phyloP scores from a whole-genome alignment of 2,797 vertebrate species.

The Phoxinus dragarum region DNA sequence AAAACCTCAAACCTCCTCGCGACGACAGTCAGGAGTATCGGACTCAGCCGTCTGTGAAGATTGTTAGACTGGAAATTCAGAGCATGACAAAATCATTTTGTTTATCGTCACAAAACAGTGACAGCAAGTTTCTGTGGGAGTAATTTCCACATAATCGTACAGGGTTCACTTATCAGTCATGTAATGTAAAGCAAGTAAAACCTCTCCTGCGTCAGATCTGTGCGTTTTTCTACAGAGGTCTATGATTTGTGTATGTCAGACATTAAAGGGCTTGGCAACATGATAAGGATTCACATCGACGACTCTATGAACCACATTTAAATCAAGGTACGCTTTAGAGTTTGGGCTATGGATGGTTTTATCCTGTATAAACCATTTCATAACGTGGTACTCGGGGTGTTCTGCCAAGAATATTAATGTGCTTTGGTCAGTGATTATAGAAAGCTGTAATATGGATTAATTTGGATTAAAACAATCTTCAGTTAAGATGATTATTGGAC shows the following conservation, averaged over 20 bases:
- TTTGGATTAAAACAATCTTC: slow-evolving; percentile 29
- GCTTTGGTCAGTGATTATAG: slow-evolving; percentile 35
- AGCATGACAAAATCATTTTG: slow-evolving; percentile 27
- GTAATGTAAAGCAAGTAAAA: slow-evolving; percentile 20
- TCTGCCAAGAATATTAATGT: slow-evolving; percentile 32
- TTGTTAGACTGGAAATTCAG: slow-evolving; percentile 26
- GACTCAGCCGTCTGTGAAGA: slow-evolving; percentile 35
- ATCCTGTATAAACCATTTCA: slow-evolving; percentile 45
- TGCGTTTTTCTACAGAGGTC: slow-evolving; percentile 33
- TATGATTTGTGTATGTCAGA: slow-evolving; percentile 47
- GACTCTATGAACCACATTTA: slow-evolving; percentile 36
- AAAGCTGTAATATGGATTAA: slow-evolving; percentile 36
- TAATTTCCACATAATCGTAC: slow-evolving; percentile 27
- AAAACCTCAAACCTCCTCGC: slow-evolving; percentile 19
- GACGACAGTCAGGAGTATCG: slow-evolving; percentile 26
- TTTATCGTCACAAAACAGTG: slow-evolving; percentile 22
- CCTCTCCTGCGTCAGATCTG: neutral
- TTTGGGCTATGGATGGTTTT: slow-evolving; percentile 30
- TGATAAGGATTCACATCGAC: slow-evolving; percentile 54
- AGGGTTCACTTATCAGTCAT: slow-evolving; percentile 36
- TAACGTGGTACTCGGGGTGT: slow-evolving; percentile 21
- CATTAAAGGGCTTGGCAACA: slow-evolving; percentile 57
- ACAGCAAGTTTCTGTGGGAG: slow-evolving; percentile 26
- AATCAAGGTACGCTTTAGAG: slow-evolving; percentile 33
- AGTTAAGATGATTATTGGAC: slow-evolving; percentile 20